Conservation (phyloP, 2,888 invertebrate species). For the Phragmatobia fuliginosa region DNA sequence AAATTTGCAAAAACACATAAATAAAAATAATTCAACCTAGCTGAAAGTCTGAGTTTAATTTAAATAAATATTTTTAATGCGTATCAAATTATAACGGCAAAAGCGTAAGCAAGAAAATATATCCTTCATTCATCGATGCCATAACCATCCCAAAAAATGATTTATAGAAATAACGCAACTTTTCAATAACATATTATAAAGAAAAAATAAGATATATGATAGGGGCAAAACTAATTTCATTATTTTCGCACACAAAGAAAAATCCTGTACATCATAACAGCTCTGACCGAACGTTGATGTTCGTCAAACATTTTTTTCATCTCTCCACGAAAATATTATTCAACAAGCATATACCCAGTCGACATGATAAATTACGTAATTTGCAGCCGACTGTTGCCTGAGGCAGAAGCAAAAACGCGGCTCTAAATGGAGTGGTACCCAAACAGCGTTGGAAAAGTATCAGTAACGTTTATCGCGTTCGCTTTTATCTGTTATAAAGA, state of each 20-base stretch:
- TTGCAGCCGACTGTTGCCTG: conserved; percentile 62
- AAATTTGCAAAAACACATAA: no score
- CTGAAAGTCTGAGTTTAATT: no score
- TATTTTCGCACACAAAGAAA: conserved; percentile 1
- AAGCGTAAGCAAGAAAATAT: background rate
- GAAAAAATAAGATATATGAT: background rate
- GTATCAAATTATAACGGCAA: background rate
- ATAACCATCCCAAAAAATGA: background rate
- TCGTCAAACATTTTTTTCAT: conserved; percentile 45
- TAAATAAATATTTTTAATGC: no score
- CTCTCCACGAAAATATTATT: conserved; percentile 60
- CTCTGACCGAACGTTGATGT: conserved; percentile 15
- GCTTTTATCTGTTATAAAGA: conserved; percentile 9
- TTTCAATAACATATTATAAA: background rate
- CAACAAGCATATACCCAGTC: conserved; percentile 62
- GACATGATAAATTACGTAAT: conserved; percentile 77
- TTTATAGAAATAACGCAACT: background rate
- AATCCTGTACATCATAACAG: conserved; percentile 4
- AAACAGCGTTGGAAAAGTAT: conserved; percentile 34
- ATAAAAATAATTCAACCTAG: no score
- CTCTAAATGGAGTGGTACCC: conserved; percentile 41
- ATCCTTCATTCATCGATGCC: background rate
- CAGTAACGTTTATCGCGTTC: conserved; percentile 24
- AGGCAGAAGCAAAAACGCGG: conserved; percentile 43
- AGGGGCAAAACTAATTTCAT: background rate